Conservation (phyloP, 2,113 vertebrate species). For the Xiphorhynchus elegans region DNA sequence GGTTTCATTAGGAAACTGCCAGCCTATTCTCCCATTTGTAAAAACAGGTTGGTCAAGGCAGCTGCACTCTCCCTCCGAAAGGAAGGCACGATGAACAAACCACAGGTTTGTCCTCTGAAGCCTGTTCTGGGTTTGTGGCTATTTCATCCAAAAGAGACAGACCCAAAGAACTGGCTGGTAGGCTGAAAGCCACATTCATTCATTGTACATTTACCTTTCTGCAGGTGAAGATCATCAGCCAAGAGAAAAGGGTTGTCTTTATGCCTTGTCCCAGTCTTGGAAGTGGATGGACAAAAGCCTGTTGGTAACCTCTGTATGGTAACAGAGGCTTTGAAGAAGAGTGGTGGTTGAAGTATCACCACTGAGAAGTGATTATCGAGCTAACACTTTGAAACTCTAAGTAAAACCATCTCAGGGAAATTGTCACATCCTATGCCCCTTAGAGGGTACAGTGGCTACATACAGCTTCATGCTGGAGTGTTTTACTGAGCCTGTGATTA, state of each 20-base stretch:
- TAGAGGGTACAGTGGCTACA: background rate
- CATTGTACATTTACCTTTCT: background rate
- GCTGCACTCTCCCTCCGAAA: background rate
- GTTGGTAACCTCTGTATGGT: background rate
- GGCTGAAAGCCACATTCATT: background rate
- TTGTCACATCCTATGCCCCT: background rate
- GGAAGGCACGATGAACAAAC: accelerated
- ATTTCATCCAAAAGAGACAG: background rate
- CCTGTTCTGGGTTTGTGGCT: background rate
- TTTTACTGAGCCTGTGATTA: background rate
- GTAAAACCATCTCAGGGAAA: background rate
- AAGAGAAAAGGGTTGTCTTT: background rate
- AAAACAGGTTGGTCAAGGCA: background rate
- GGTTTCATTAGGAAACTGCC: background rate
- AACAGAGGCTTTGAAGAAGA: background rate
- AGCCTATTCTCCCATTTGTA: background rate
- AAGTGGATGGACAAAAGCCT: background rate
- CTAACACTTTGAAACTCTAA: background rate
- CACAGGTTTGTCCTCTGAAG: background rate
- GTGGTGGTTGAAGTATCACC: background rate
- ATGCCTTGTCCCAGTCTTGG: background rate
- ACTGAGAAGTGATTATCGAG: background rate
- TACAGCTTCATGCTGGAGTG: background rate
- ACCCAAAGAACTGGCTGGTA: background rate
- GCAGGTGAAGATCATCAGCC: background rate